Base-by-base conservation (phyloP, 2,113 vertebrate species). In the Eonycteris spelaea region DNA sequence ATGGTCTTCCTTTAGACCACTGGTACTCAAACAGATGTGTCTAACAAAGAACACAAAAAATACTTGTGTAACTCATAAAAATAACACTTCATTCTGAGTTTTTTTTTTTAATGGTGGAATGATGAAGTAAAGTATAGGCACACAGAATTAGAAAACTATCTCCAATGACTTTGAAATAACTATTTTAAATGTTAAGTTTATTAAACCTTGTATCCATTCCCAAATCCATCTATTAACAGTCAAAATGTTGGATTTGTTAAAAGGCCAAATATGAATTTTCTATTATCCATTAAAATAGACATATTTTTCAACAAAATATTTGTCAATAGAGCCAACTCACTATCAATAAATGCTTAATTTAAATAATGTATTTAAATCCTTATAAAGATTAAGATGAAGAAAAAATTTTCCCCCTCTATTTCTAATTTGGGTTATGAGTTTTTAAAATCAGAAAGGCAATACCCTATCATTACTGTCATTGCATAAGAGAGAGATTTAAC, bases 401-500 rank as follows among this genome's bases (percentile, higher is more conserved):
- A 83, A 83, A 83, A 38, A 1, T 85, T 85, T 75, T 65, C 87
- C 15, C 87, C 15, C 5, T 43, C 89, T 80, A 48, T 89, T 93
- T 61, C 19, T 96, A 35, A n/a, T 65, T 61, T 33, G n/a, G 28
- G 10, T 79, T 92, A 77, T 35, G 55, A 26, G 24, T 40, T 85
- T 92, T 65, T 82, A 57, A 92, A 55, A 43, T 48, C 38, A 97
- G 12, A 14, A 94, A 38, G 0, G 0, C 11, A 53, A 33, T 70
- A 48, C 87, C 79, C 70, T 83, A 48, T 88, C 48, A 68, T 65
- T 48, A 10, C 13, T 77, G 14, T 95, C 86, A 68, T 65, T 94
- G 63, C n/a, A 90, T 71, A 97, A 85, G 7, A 93, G 68, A 38
- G 43, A 90, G 43, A 85, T 97, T 89, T 93, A 38, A 86, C 22